Conservation (phyloP, 2,797 vertebrate genomes). For the Phylloscopus collybita region DNA sequence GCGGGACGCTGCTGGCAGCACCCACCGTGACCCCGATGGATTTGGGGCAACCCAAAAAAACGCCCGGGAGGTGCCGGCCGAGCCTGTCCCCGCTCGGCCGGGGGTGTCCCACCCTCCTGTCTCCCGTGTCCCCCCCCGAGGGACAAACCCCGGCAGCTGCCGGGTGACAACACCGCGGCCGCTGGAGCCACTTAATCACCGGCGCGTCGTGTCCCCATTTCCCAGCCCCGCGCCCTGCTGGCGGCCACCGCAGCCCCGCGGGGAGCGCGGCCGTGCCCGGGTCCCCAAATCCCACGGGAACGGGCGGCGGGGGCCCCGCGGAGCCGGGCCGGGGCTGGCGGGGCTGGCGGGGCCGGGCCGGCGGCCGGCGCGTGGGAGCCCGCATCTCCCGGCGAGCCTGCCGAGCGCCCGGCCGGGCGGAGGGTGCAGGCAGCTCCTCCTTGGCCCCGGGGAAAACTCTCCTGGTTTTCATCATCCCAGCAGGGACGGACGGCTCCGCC, state of each 20-base stretch:
- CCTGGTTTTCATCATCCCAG: constrained; percentile 48
- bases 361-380: not conserved
- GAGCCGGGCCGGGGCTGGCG: not conserved
- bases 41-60: no score
- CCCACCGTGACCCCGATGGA: no score
- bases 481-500: not conserved
- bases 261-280: no score
- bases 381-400: not conserved
- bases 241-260: accelerated
- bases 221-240: not conserved
- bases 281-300: not conserved
- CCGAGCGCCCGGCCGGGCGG: not conserved
- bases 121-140: accelerated
- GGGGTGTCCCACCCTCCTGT: not conserved
- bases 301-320: not conserved
- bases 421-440: constrained; percentile 49
- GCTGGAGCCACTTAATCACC: not conserved
- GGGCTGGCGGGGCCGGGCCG: not conserved
- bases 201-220: not conserved
- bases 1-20: no score
- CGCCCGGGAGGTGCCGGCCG: no score
- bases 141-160: not conserved
- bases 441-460: constrained; percentile 12
- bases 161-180: not conserved
- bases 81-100: accelerated